These are phyloP conservation scores for Lasioglossum oenotherae DNA, from an alignment of 2,888 invertebrate genomes.

Conservation along the genomic window DNA sequence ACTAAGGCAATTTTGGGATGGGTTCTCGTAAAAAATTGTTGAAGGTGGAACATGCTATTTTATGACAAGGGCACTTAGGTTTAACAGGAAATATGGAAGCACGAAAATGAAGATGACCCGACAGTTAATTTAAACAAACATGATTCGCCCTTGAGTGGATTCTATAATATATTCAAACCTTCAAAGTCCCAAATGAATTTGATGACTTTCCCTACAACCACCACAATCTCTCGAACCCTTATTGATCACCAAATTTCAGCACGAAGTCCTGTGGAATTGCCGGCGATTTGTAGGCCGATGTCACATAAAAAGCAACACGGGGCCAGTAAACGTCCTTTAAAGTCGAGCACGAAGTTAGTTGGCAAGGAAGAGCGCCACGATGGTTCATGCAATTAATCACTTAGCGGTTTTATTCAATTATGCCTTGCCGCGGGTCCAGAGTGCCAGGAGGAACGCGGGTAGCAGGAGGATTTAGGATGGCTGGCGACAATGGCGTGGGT, in stretches of 20 bases:
- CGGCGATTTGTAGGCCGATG: neutral
- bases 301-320: constrained; percentile 36
- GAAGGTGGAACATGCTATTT: too few relatives aligned
- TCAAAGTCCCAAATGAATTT: too few relatives aligned
- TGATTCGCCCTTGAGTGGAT: too few relatives aligned
- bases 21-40: neutral
- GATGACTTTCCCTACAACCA: too few relatives aligned
- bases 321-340: constrained; percentile 57
- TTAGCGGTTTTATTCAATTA: constrained; percentile 81
- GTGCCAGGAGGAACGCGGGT: constrained; percentile 51
- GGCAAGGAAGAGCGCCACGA: constrained; percentile 57
- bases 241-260: neutral
- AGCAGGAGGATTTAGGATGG: constrained; percentile 52
- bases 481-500: constrained; percentile 32
- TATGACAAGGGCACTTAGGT: too few relatives aligned
- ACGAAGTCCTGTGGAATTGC: neutral
- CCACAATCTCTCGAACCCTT: too few relatives aligned
- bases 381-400: constrained; percentile 78
- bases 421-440: constrained; percentile 67
- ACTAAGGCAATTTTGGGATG: neutral
- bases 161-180: too few relatives aligned
- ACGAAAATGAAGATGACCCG: too few relatives aligned
- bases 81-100: too few relatives aligned
- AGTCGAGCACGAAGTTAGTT: constrained; percentile 59
- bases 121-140: too few relatives aligned